Percentiles rank a stretch among this genome's conserved stretches.
Conservation (phyloP, 2,113 vertebrate genomes). For the Lamprologus ornatipinnis region DNA sequence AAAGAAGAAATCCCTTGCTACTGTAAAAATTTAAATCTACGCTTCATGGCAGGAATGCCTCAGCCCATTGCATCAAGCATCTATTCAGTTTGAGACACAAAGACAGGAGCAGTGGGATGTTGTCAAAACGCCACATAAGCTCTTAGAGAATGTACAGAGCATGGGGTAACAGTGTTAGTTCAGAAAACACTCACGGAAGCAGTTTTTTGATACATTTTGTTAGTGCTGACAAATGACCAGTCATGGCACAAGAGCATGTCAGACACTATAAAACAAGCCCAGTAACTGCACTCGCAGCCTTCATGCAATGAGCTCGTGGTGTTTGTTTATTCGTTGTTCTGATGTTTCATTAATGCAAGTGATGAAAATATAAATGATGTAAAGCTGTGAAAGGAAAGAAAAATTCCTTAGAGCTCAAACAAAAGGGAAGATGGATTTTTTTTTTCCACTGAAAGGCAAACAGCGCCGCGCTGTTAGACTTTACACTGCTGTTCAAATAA, state of each 20-base stretch:
- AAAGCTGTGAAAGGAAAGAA: neutral
- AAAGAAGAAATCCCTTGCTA: neutral
- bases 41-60: neutral
- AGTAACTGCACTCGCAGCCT: neutral
- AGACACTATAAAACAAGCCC: neutral
- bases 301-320: neutral
- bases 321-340: neutral
- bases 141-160: neutral
- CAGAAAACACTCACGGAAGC: neutral
- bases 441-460: neutral
- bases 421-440: neutral
- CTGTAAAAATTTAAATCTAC: neutral
- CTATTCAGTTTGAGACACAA: neutral
- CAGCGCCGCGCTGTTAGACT: neutral
- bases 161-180: neutral
- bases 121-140: neutral
- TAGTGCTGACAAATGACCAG: neutral
- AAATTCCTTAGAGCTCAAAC: neutral
- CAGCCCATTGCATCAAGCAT: neutral
- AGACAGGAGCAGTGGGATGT: neutral
- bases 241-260: neutral
- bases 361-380: neutral
- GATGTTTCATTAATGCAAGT: neutral
- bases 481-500: conserved; percentile 31
- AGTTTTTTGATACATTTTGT: neutral